A percentile compares a stretch with the other conserved stretches of the same genome.
These are phyloP conservation scores for Lasioglossum pauxillum DNA, from an alignment of 2,888 invertebrate genomes.

Conservation along the genomic window DNA sequence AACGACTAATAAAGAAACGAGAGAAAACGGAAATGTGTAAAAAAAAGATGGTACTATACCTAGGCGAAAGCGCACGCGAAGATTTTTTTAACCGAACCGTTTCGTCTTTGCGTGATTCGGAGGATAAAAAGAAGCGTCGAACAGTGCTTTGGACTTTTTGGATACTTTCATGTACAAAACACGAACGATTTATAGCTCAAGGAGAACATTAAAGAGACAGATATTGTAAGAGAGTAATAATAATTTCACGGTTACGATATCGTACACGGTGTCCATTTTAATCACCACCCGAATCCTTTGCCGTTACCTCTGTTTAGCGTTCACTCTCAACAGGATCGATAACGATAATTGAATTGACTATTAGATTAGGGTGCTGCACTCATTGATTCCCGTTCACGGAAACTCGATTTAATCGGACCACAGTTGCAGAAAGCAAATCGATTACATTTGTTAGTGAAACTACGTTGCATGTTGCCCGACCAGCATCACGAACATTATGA, in stretches of 20 bases:
- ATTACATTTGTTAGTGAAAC: not conserved
- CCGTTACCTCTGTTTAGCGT: too few relatives aligned
- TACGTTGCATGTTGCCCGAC: not conserved
- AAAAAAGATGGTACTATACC: conserved; percentile 15
- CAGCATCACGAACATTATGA: not conserved
- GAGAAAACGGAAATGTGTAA: conserved; percentile 10
- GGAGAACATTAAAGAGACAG: conserved; percentile 71
- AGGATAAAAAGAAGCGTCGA: conserved; percentile 53
- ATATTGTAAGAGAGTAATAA: conserved; percentile 74
- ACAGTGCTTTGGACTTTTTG: conserved; percentile 70
- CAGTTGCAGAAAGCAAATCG: not conserved
- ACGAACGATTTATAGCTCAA: conserved; percentile 71
- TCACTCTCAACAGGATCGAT: not conserved
- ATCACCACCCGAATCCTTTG: not conserved
- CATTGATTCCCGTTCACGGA: not conserved
- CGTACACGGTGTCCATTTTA: conserved; percentile 43
- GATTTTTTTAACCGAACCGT: conserved; percentile 51
- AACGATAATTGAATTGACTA: not conserved
- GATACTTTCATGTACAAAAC: conserved; percentile 74
- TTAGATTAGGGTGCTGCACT: not conserved
- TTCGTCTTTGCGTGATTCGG: conserved; percentile 39
- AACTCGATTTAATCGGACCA: not conserved
- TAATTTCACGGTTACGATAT: conserved; percentile 73
- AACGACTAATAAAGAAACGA: conserved; percentile 19
- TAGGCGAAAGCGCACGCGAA: conserved; percentile 42